Evolutionary conservation across 2,113 vertebrate species (phyloP).

Genomic region (Pelusios castaneus): DNA sequence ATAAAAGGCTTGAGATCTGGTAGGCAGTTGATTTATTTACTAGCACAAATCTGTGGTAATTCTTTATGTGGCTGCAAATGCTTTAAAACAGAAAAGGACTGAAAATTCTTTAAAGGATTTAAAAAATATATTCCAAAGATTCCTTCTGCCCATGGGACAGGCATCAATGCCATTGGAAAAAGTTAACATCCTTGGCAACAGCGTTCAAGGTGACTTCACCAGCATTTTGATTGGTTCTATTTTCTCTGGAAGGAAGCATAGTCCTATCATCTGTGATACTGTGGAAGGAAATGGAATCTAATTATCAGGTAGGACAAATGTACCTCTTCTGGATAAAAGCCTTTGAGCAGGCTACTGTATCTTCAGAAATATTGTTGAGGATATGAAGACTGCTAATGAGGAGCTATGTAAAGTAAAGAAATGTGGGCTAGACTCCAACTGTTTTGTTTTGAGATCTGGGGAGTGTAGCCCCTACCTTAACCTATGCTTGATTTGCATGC

Average conservation of each 20-base stretch:
- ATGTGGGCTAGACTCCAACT: background rate
- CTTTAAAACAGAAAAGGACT: background rate
- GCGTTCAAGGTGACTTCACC: background rate
- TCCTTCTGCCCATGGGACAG: background rate
- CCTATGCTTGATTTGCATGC: too few species aligned
- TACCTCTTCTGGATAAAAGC: background rate
- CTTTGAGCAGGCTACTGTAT: background rate
- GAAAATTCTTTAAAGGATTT: background rate
- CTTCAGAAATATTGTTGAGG: background rate
- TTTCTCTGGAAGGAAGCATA: conserved; percentile 6
- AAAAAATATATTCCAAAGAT: background rate
- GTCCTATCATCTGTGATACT: background rate
- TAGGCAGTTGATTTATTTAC: background rate
- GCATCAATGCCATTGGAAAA: background rate
- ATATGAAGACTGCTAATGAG: background rate
- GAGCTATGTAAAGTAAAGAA: background rate
- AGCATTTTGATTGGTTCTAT: background rate
- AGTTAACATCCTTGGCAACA: background rate
- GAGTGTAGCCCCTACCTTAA: too few species aligned
- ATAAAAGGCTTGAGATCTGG: background rate
- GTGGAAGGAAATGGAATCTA: background rate
- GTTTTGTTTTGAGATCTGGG: background rate
- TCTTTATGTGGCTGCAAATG: background rate
- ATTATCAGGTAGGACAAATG: background rate
- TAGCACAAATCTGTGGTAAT: background rate